Evolutionary conservation across 2,888 invertebrate genomes (phyloP).

Genomic region (Vannuccia rotundouncinata): DNA sequence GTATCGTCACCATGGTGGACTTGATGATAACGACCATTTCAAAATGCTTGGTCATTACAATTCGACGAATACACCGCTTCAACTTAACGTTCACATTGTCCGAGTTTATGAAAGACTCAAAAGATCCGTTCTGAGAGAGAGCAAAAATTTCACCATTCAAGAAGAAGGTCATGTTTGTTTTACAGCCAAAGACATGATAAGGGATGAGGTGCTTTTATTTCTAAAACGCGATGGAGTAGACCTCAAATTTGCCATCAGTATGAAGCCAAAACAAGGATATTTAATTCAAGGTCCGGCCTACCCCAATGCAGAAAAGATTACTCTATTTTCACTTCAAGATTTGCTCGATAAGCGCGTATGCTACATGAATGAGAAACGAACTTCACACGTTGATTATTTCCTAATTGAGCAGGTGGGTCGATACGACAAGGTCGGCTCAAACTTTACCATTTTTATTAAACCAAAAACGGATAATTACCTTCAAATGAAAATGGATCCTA

Average conservation of each 20-base stretch:
- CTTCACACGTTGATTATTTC: conserved; percentile 2
- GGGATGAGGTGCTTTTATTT: not conserved
- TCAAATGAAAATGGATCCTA: not conserved
- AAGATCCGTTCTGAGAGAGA: not conserved
- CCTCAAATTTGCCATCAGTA: not conserved
- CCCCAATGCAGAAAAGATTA: not conserved
- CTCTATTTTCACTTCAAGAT: conserved; percentile 22
- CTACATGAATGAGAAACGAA: conserved; percentile 10
- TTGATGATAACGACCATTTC: not conserved
- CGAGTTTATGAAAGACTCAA: not conserved
- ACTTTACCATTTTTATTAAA: conserved; percentile 13
- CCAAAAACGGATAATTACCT: not conserved
- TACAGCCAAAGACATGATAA: not conserved
- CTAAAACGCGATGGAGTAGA: not conserved
- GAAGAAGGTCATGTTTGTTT: conserved; percentile 29
- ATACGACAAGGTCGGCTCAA: not conserved
- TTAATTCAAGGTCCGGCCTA: not conserved
- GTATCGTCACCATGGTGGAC: not conserved
- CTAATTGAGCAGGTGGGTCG: conserved; percentile 3
- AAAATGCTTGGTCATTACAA: not conserved
- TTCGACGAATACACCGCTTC: not conserved
- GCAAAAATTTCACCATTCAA: not conserved
- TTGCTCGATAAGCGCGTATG: conserved; percentile 26
- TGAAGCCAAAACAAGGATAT: not conserved
- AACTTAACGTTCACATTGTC: conserved; percentile 21